Evolutionary conservation across 1,140 invertebrate species (phyloP).

Genomic region (Heterodera schachtii): DNA sequence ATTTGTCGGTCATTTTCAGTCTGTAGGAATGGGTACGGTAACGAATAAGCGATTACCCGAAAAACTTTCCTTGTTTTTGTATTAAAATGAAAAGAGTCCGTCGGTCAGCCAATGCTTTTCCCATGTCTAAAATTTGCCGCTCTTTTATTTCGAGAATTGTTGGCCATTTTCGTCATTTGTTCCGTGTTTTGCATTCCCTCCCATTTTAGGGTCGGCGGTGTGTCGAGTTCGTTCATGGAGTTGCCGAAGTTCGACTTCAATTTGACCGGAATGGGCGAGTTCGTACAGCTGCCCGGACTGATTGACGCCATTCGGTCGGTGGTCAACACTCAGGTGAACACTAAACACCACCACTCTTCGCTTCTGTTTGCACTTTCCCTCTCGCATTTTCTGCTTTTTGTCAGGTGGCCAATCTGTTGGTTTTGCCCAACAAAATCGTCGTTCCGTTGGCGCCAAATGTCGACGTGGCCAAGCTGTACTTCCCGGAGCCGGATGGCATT

Average conservation of each 20-base stretch:
- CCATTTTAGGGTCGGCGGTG: conserved; percentile 50
- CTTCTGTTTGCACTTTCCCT: not conserved
- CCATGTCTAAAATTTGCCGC: too few species aligned
- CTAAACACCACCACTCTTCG: not conserved
- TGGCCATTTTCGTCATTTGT: too few species aligned
- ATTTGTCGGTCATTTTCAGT: too few species aligned
- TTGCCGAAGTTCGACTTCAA: conserved; percentile 62
- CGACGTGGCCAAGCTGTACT: conserved; percentile 61
- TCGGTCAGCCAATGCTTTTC: too few species aligned
- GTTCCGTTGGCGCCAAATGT: conserved; percentile 61
- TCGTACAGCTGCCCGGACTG: conserved; percentile 61
- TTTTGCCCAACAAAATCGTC: conserved; percentile 63
- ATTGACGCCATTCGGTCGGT: conserved; percentile 62
- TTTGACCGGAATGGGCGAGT: conserved; percentile 65
- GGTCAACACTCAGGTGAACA: conserved; percentile 31
- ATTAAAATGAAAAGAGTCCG: too few species aligned
- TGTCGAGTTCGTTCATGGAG: conserved; percentile 63
- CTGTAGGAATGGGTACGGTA: too few species aligned
- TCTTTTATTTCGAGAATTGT: too few species aligned
- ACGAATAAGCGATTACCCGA: too few species aligned
- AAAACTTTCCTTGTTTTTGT: too few species aligned
- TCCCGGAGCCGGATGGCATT: conserved; percentile 65
- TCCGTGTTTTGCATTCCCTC: too few species aligned
- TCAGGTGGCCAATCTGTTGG: conserved; percentile 58
- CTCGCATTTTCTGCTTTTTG: not conserved